Evolutionary conservation across 2,888 invertebrate genomes (phyloP), one percentile per base, ranked within the genome.

Genomic region (Cataglyphis albicans): DNA sequence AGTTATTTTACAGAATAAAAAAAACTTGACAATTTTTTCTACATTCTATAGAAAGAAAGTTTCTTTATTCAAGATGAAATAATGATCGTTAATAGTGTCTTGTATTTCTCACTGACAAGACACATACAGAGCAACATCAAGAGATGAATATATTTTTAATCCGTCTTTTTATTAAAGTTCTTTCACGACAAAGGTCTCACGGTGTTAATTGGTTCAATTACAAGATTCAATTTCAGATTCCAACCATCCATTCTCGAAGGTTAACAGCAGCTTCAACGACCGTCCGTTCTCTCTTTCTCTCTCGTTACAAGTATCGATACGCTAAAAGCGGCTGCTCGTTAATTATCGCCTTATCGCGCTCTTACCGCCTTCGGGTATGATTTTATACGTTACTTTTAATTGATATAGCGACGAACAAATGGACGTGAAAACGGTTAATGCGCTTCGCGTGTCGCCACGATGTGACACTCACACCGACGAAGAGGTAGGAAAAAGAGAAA

Each of bases 141-240:
- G 32, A 21, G 15, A 68, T 29, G 6, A 68, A 29, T 41, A 21
- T 10, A 57, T 41, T 78, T 59, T 38, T 59, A 41, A 76, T 41
- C 15, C 29, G 41, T 10, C 41, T 68, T 57, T 78, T 21, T 15
- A 18, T 76, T 52, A 55, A 55, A 67, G 15, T 38, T 41, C 29
- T 55, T 29, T 18, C 21, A 32, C 70, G 25, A 57, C 35, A 12
- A 59, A 73, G 25, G 15, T 76, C 55, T 38, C n/a, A 15, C 29
- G 18, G 67, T 55, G 55, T 12, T 78, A 57, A 68, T 41, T 78
- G 18, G n/a, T 55, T 57, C 68, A 78, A 78, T 78, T 57, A 68
- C 29, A 70, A 78, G 41, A 68, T 68, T 68, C 41, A 68, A 76
- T 68, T 68, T 76, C 6, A 78, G 41, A 70, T 57, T 57, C 41